Evolutionary conservation across 2,113 vertebrate genomes (phyloP), one percentile per base, ranked within the genome.

Genomic region (Dipodomys stephensi): DNA sequence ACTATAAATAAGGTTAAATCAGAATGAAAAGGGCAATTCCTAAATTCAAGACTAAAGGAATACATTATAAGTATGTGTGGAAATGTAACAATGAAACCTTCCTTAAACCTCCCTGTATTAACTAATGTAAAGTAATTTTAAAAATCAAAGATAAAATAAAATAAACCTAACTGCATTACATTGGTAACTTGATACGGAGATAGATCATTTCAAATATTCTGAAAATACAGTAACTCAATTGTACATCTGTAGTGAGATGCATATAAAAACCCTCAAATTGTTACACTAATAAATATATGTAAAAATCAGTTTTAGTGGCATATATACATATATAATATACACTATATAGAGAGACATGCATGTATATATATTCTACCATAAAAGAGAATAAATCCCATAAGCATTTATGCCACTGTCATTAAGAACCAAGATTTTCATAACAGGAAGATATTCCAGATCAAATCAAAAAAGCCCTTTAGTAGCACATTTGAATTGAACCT

Each of bases 101-200:
- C 49, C 49, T 53, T 53, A 53, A 11, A 9, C 49, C 49, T 53
- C 49, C 49, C 49, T 13, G 12, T 39, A 39, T 39, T 53, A 53
- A 53, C 49, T 53, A 53, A 53, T 53, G 1, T 53, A 53, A 53
- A 53, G 49, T 53, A 53, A 53, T 53, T 53, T 53, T 53, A 53
- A 81, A 80, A 95, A 92, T 81, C 44, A 72, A 81, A 16, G 32
- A 44, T 27, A 87, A 90, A 93, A 80, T 82, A 86, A 93, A 87
- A 83, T 68, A 87, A 93, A 73, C 15, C 8, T 86, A 87, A 64
- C 10, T 74, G 32, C 64, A 32, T 5, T 4, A 4, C 76, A 23
- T 46, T 87, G n/a, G 84, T 53, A 12, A n/a, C 30, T 92, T 53
- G 39, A 68, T 87, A 35, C 72, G 87, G 71, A 83, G 35, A 46